A percentile compares a stretch with the other conserved stretches of the same genome.
phyloP scores from a whole-genome alignment of 1,140 invertebrate genomes.

The Drosophila punjabiensis region DNA sequence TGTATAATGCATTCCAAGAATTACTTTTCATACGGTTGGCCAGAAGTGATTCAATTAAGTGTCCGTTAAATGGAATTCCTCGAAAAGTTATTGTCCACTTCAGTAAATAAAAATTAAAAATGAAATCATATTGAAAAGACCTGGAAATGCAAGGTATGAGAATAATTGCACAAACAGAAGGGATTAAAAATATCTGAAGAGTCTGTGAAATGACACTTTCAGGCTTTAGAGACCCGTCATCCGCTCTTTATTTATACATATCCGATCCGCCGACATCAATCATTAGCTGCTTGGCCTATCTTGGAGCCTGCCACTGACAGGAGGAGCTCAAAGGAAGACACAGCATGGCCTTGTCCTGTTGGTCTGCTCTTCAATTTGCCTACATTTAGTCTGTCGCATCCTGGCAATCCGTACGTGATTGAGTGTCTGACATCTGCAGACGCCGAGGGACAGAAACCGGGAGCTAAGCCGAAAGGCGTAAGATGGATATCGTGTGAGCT shows the following conservation, averaged over 20 bases:
- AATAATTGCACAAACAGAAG: no score
- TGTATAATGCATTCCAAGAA: slow-evolving; percentile 46
- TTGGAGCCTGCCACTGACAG: slow-evolving; percentile 17
- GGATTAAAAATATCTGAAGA: neutral
- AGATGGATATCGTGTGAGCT: slow-evolving; percentile 19
- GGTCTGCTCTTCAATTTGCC: slow-evolving; percentile 25
- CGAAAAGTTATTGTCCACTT: slow-evolving; percentile 28
- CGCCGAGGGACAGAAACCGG: slow-evolving; percentile 14
- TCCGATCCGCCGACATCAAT: slow-evolving; percentile 20
- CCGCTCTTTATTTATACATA: slow-evolving; percentile 2
- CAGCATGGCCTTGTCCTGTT: slow-evolving; percentile 18
- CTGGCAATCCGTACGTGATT: slow-evolving; percentile 52
- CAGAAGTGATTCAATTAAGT: slow-evolving; percentile 36
- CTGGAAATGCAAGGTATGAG: no score
- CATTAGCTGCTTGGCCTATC: slow-evolving; percentile 27
- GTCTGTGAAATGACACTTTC: neutral
- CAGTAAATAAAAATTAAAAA: slow-evolving; percentile 1
- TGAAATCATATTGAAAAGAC: neutral
- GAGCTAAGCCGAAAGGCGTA: slow-evolving; percentile 30
- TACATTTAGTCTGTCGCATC: slow-evolving; percentile 19
- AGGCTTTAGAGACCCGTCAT: neutral
- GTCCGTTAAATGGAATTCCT: slow-evolving; percentile 36
- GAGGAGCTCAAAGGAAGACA: slow-evolving; percentile 9
- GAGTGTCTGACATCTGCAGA: slow-evolving; percentile 66
- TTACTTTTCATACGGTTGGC: neutral